Conservation (phyloP, 2,797 vertebrate genomes). For the Intellagama lesueurii region DNA sequence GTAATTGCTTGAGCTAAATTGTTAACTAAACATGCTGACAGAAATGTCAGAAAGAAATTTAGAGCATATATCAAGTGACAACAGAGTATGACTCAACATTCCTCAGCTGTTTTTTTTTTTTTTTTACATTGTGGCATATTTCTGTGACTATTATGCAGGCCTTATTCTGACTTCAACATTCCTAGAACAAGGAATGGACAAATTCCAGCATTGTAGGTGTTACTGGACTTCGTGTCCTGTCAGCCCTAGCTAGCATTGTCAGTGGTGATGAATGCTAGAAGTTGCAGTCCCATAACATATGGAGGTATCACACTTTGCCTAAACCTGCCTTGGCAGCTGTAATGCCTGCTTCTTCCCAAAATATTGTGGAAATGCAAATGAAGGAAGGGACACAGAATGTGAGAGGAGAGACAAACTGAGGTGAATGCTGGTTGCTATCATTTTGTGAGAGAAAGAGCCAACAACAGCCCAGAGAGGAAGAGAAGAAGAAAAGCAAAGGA, state of each 20-base stretch:
- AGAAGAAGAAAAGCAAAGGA: no score
- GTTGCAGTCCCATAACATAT: no score
- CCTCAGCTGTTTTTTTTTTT: neutral
- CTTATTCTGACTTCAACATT: neutral
- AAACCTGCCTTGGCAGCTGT: neutral
- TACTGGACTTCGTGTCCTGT: no score
- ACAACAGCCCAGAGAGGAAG: no score
- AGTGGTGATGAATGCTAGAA: no score
- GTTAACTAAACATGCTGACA: neutral
- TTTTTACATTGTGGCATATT: neutral
- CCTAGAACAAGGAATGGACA: neutral
- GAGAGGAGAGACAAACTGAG: neutral
- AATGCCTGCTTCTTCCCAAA: neutral
- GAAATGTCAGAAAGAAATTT: neutral
- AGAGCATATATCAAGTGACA: neutral
- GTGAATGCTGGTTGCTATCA: no score
- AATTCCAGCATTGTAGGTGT: no score
- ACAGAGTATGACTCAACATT: neutral
- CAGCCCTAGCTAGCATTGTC: no score
- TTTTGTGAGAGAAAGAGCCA: no score
- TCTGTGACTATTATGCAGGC: neutral
- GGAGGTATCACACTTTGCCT: neutral
- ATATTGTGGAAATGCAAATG: neutral
- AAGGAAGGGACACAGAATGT: neutral
- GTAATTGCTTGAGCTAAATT: neutral